phyloP scores from a whole-genome alignment of 35 echinoderm and acorn worm genomes.

The Eucidaris tribuloides region DNA sequence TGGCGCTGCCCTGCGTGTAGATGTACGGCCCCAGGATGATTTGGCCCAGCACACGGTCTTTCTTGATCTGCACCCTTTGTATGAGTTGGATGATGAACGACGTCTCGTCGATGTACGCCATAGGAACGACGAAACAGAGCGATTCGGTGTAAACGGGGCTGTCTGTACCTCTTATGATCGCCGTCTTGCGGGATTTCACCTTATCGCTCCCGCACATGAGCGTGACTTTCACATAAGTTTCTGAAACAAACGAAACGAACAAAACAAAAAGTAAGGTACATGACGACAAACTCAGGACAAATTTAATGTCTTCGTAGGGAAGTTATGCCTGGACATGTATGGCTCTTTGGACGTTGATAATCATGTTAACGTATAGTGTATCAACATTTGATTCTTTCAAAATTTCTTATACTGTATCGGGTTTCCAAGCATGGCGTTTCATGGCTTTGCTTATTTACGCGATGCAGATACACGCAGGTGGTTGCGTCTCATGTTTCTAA shows the following conservation, averaged over 20 bases:
- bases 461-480: too few species aligned
- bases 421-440: too few species aligned
- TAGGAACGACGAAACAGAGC: conserved; percentile 23
- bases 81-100: conserved; percentile 7
- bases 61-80: conserved; percentile 17
- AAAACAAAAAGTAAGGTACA: too few species aligned
- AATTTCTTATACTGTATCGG: too few species aligned
- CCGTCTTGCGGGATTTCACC: conserved; percentile 29
- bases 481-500: too few species aligned
- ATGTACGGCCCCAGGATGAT: conserved; percentile 29
- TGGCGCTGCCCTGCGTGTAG: conserved; percentile 30
- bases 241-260: neutral
- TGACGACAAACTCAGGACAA: too few species aligned
- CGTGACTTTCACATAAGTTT: conserved; percentile 46
- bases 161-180: conserved; percentile 23
- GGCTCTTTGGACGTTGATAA: too few species aligned
- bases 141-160: conserved; percentile 44
- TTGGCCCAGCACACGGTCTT: neutral
- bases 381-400: too few species aligned
- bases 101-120: conserved; percentile 30
- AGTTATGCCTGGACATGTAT: too few species aligned
- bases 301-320: too few species aligned
- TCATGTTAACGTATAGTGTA: too few species aligned
- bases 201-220: conserved; percentile 27
- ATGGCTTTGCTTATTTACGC: too few species aligned